Percentiles rank a stretch among this genome's conserved stretches.
phyloP scores from a whole-genome alignment of 2,113 vertebrate genomes.

The Macroglossus sobrinus region DNA sequence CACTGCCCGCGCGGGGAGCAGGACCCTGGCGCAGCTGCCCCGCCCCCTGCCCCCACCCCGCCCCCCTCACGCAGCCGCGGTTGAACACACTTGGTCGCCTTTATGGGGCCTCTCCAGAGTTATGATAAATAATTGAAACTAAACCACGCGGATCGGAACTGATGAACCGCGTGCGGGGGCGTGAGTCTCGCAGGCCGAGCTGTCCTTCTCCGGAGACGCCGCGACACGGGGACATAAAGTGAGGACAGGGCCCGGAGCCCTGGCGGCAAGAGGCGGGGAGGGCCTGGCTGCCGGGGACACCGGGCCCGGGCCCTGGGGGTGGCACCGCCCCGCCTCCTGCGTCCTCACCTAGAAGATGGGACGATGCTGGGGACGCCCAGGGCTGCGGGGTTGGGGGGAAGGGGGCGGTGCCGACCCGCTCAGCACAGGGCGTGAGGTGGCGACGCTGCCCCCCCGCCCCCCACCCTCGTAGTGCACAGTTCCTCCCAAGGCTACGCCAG shows the following conservation, averaged over 20 bases:
- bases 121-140: constrained; percentile 23
- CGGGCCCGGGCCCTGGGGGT: accelerated
- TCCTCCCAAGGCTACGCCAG: accelerated
- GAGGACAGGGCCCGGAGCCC: background rate
- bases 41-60: accelerated
- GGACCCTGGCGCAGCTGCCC: accelerated
- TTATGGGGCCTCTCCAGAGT: background rate
- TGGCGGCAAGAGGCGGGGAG: accelerated
- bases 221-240: accelerated
- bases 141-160: background rate
- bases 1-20: accelerated
- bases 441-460: accelerated
- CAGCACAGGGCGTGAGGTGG: background rate
- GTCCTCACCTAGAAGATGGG: background rate
- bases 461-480: background rate
- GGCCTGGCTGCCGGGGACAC: accelerated
- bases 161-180: background rate
- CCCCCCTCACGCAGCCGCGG: accelerated
- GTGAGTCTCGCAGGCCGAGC: background rate
- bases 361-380: accelerated
- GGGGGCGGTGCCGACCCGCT: too few species aligned
- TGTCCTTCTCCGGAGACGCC: background rate
- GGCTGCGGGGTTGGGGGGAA: background rate
- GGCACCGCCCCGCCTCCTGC: accelerated
- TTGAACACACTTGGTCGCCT: background rate